Evolutionary conservation across 2,888 invertebrate genomes (phyloP), one percentile per base, ranked within the genome.

Genomic region (Hirudinaria manillensis): DNA sequence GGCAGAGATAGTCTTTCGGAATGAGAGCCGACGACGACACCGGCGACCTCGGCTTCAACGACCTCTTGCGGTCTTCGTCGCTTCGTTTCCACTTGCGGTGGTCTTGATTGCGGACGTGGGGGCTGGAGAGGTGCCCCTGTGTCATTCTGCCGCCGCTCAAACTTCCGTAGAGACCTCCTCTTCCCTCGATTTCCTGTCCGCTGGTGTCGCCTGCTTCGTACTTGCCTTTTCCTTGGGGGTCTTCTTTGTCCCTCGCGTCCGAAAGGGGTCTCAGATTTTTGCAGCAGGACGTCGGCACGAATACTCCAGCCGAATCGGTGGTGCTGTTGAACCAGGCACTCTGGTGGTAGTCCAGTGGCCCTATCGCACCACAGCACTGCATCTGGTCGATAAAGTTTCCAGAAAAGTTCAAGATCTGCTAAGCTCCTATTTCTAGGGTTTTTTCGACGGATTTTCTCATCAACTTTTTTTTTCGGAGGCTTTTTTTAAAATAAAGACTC

Each of bases 261-360:
- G 61, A 61, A 19, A 61, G 61, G 29, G 72, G 72, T n/a, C 51
- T 65, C 34, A 70, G 24, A 32, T 72, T 76, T 7, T 45, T 66
- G 65, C 77, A 77, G 72, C 77, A 77, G 24, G 77, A 74, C 13
- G 65, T 55, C 21, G 77, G 77, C 32, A 77, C 77, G 61, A 70
- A 76, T 38, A 67, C 27, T 0, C 75, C 75, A 24, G 70, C 45
- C 27, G 56, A 53, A 36, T 61, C 70, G 21, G 38, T 68, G 7
- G 76, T 75, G 75, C 68, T 71, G 75, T 77, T 76, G 72, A 65
- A 76, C 77, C 77, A 77, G 32, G 75, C 65, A 51, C 76, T 76
- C 65, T 74, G 53, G 27, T 74, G 34, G 75, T 76, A 77, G 75
- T 77, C 75, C 38, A 65, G 66, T 21, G 77, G 77, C 0, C 77